phyloP scores from a whole-genome alignment of 1,140 invertebrate genomes.

The Brachystomella parvula region DNA sequence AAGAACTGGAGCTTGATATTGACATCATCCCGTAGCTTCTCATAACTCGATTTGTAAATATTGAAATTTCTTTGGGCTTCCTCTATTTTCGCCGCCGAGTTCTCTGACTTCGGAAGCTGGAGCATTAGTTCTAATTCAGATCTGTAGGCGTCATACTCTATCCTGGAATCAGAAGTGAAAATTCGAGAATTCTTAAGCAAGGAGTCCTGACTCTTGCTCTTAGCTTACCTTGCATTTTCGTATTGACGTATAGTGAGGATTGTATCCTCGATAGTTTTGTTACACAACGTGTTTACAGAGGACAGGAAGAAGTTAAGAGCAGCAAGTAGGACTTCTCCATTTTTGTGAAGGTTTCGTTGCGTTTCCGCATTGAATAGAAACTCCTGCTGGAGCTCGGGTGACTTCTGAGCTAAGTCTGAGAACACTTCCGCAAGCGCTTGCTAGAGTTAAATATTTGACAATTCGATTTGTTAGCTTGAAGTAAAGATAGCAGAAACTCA shows the following conservation, averaged over 20 bases:
- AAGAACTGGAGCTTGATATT: slow-evolving; percentile 92
- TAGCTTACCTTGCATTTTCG: slow-evolving; percentile 79
- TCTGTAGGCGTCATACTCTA: slow-evolving; percentile 95
- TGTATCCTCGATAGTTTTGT: slow-evolving; percentile 95
- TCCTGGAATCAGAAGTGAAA: slow-evolving; percentile 51
- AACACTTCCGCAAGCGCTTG: slow-evolving; percentile 80
- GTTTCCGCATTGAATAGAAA: slow-evolving; percentile 93
- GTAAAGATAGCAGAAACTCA: neutral
- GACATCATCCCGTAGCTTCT: slow-evolving; percentile 81
- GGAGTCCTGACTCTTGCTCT: too few relatives aligned
- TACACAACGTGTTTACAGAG: slow-evolving; percentile 86
- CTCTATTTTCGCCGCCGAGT: slow-evolving; percentile 56
- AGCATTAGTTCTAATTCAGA: slow-evolving; percentile 74
- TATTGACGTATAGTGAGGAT: slow-evolving; percentile 86
- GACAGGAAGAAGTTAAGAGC: slow-evolving; percentile 94
- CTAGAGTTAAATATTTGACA: slow-evolving; percentile 42
- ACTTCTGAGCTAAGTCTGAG: slow-evolving; percentile 87
- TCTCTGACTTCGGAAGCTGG: slow-evolving; percentile 55
- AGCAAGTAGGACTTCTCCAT: slow-evolving; percentile 81
- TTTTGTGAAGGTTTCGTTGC: slow-evolving; percentile 84
- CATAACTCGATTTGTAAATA: slow-evolving; percentile 78
- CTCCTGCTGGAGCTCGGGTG: slow-evolving; percentile 87
- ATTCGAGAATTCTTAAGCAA: too few relatives aligned
- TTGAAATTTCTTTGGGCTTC: slow-evolving; percentile 74
- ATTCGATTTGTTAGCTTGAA: neutral